Conservation (phyloP, 2,113 vertebrate genomes). For the Colinus virginianus region DNA sequence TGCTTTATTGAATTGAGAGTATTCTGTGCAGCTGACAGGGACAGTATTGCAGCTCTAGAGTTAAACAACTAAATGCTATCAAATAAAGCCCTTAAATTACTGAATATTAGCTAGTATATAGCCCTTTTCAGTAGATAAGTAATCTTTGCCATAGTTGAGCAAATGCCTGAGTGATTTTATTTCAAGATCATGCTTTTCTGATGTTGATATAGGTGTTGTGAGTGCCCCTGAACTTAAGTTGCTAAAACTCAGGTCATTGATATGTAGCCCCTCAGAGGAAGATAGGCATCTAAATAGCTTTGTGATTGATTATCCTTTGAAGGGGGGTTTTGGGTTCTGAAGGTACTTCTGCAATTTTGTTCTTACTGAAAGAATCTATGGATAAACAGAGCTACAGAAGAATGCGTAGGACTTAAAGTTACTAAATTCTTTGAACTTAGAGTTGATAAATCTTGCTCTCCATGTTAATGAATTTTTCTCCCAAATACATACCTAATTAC, state of each 20-base stretch:
- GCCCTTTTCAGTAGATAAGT: background rate
- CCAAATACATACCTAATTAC: background rate
- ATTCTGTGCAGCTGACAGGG: background rate
- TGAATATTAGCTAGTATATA: background rate
- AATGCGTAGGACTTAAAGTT: background rate
- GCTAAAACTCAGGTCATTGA: background rate
- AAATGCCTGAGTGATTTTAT: background rate
- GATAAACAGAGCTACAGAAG: background rate
- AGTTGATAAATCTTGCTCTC: background rate
- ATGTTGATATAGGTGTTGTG: background rate
- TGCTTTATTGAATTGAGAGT: background rate
- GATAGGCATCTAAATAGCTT: background rate
- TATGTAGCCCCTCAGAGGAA: background rate
- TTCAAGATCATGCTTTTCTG: background rate
- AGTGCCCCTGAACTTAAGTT: background rate
- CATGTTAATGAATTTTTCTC: background rate
- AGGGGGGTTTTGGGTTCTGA: background rate
- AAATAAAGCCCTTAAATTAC: background rate
- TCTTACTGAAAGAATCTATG: background rate
- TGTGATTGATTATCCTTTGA: background rate
- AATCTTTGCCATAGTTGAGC: background rate
- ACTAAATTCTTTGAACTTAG: background rate
- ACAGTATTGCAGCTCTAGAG: fast-evolving
- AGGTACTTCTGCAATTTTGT: background rate
- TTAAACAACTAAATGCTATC: background rate